Percentiles rank a stretch among this genome's conserved stretches.
Conservation (phyloP, 2,888 invertebrate genomes). For the Melieria omissa region DNA sequence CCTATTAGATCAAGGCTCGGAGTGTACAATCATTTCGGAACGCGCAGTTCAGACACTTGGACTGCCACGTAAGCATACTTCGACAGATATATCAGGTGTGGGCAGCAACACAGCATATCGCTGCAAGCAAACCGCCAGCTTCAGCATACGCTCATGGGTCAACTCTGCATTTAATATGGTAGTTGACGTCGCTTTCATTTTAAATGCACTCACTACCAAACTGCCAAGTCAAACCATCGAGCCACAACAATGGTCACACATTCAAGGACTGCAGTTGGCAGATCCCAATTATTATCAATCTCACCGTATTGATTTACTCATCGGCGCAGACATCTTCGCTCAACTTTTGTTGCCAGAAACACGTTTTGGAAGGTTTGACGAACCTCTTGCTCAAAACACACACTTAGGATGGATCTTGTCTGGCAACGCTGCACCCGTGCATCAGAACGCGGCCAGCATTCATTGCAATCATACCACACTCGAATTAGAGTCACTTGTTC, state of each 20-base stretch:
- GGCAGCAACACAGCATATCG: not conserved
- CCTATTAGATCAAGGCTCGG: constrained; percentile 7
- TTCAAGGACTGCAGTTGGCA: not conserved
- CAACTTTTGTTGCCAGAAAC: too few species aligned
- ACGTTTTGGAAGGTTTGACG: too few species aligned
- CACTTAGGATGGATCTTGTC: too few species aligned
- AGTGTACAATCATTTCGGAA: not conserved
- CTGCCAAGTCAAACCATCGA: constrained; percentile 13
- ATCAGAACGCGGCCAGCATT: too few species aligned
- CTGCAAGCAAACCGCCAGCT: not conserved
- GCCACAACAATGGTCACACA: constrained; percentile 1
- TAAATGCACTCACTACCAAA: constrained; percentile 8
- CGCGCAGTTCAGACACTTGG: not conserved
- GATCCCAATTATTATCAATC: not conserved
- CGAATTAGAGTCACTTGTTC: too few species aligned
- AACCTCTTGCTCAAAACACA: too few species aligned
- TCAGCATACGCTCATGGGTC: not conserved
- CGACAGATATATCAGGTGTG: constrained; percentile 10
- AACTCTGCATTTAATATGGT: not conserved
- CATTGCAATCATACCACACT: too few species aligned
- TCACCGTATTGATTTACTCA: not conserved
- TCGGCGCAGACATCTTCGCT: constrained; percentile 1
- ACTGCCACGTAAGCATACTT: not conserved
- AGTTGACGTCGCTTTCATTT: not conserved
- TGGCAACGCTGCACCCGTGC: too few species aligned